Evolutionary conservation across 2,888 invertebrate species (phyloP), one percentile per base, ranked within the genome.

Genomic region (Polydesmus complanatus): DNA sequence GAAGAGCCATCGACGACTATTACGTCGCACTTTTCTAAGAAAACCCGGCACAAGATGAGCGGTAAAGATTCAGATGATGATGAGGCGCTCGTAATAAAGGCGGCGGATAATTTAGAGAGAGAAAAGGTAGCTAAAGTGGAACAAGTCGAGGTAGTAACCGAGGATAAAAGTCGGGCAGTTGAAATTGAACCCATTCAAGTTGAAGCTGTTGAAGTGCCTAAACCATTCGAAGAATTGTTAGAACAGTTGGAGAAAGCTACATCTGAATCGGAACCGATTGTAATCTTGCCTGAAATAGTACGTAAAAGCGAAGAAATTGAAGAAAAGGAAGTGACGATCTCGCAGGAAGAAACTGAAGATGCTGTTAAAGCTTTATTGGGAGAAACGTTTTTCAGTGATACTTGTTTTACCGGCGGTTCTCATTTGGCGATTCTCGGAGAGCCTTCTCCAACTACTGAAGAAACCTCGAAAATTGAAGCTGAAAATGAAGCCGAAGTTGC

Each of bases 271-370:
- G 80, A 25, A 11, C 47, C 23, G 47, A 59, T 63, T 27, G 27
- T 37, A 22, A n/a, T n/a, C n/a, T 56, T 80, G 67, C 66, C 76
- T 37, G 37, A 37, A 2, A 80, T 80, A 37, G 37, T 8, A 37
- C 8, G 14, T 37, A 14, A 37, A 8, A 14, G 5, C 14, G 37
- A 37, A 8, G 82, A 82, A 69, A 65, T 55, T 0, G 85, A 86
- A 37, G 14, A 37, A 37, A 14, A 61, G 56, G 56, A 27, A 1
- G 22, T 56, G 26, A 79, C 86, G 0, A 91, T 91, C 68, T 91
- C 90, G 0, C 91, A 91, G 74, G 91, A 91, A 76, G 91, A 92
- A 75, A 92, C 91, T 0, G 91, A 88, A 73, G 90, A 90, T 72
- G 92, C 92, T 0, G 91, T 92, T 0, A 90, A 90, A 8, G 90